These are phyloP conservation scores for Cerceris ruficornis DNA, from an alignment of 2,888 invertebrate species.

Conservation along the genomic window DNA sequence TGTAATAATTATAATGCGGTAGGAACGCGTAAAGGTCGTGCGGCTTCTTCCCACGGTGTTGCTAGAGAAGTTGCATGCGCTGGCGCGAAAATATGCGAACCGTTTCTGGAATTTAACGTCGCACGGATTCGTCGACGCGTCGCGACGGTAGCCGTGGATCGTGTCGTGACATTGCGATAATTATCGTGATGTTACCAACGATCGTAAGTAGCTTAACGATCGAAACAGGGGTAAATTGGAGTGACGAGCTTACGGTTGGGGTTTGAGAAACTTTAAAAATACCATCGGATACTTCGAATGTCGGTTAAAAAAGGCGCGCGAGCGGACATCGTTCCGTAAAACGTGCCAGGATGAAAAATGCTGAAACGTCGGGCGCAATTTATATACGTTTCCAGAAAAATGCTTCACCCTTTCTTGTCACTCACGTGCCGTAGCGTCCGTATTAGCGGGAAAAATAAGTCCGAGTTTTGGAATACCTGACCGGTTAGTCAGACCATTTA, in stretches of 20 bases:
- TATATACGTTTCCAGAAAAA: slow-evolving; percentile 17
- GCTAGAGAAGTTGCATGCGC: not conserved
- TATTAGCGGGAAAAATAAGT: slow-evolving; percentile 68
- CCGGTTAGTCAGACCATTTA: slow-evolving; percentile 74
- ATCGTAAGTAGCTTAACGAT: too few relatives aligned
- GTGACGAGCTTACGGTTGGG: too few relatives aligned
- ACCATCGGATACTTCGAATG: too few relatives aligned
- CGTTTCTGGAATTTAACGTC: not conserved
- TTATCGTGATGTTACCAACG: too few relatives aligned
- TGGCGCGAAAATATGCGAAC: slow-evolving; percentile 1
- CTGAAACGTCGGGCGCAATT: slow-evolving; percentile 20
- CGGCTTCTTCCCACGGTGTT: slow-evolving; percentile 45
- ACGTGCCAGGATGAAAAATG: too few relatives aligned
- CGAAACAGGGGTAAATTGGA: too few relatives aligned
- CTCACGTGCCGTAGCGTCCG: slow-evolving; percentile 50
- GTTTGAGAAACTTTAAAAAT: too few relatives aligned
- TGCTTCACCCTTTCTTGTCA: slow-evolving; percentile 51
- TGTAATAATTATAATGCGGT: slow-evolving; percentile 50
- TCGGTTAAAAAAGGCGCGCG: too few relatives aligned
- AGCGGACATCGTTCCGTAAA: too few relatives aligned
- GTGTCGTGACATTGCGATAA: too few relatives aligned
- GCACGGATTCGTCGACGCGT: not conserved
- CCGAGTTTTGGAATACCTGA: slow-evolving; percentile 72
- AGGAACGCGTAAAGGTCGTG: slow-evolving; percentile 12
- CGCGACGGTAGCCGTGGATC: too few relatives aligned